phyloP scores from a whole-genome alignment of 2,113 vertebrate genomes.

The Calyptomena viridis region DNA sequence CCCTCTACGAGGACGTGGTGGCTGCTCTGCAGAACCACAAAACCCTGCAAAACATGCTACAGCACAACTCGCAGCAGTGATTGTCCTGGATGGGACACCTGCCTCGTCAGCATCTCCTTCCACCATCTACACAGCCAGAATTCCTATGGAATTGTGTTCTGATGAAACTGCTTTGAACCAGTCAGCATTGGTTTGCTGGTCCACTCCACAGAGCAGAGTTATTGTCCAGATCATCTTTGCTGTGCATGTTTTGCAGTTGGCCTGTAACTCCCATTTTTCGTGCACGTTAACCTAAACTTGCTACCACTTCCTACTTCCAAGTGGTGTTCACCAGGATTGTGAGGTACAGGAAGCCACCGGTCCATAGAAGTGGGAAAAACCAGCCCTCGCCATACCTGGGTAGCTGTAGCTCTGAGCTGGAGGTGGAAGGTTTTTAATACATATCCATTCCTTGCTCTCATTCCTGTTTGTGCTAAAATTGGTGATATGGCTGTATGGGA shows the following conservation, averaged over 20 bases:
- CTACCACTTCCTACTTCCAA: neutral
- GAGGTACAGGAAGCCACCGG: neutral
- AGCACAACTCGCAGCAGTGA: constrained; percentile 79
- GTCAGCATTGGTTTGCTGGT: constrained; percentile 28
- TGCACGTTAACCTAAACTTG: neutral
- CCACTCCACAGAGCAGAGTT: constrained; percentile 25
- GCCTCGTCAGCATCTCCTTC: constrained; percentile 65
- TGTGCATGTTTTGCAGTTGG: constrained; percentile 30
- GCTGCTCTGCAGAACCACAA: constrained; percentile 82
- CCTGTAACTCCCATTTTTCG: constrained; percentile 23
- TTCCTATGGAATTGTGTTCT: constrained; percentile 93
- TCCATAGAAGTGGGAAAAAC: neutral
- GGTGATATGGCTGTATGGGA: neutral
- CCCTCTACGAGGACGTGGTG: constrained; percentile 77
- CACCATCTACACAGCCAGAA: constrained; percentile 74
- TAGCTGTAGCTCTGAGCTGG: neutral
- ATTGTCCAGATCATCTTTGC: constrained; percentile 8
- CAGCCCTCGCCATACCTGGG: neutral
- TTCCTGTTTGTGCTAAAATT: neutral
- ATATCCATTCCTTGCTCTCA: neutral
- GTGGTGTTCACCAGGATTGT: neutral
- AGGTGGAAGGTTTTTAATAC: neutral
- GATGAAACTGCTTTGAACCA: constrained; percentile 67
- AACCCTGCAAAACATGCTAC: constrained; percentile 81
- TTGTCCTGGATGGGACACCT: neutral